These are phyloP conservation scores for Taxidea taxus DNA, from an alignment of 2,113 vertebrate genomes.

Conservation along the genomic window DNA sequence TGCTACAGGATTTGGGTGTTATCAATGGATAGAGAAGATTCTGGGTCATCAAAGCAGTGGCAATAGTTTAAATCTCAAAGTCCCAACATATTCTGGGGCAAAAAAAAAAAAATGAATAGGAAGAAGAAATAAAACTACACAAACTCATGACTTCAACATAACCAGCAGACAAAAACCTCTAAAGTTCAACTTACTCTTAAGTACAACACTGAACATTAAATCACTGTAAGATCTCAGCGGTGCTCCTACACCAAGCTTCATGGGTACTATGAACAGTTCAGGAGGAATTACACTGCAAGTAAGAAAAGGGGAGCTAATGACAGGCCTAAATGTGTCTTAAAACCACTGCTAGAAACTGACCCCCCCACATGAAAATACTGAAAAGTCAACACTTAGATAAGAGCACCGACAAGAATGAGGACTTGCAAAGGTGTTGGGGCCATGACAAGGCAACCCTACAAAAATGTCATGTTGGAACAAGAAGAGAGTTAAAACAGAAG, in stretches of 20 bases:
- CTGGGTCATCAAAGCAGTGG: neutral
- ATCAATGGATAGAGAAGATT: neutral
- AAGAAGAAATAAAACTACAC: neutral
- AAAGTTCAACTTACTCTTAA: neutral
- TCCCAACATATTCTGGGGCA: neutral
- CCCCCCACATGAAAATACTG: no score
- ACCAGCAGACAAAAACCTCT: neutral
- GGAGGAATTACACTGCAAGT: neutral
- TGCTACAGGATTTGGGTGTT: neutral
- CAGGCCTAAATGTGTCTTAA: neutral
- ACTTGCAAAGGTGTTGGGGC: neutral
- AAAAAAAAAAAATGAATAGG: neutral
- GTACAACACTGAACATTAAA: neutral
- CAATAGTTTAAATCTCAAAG: neutral
- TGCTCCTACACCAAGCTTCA: neutral
- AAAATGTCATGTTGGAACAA: neutral
- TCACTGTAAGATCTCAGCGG: no score
- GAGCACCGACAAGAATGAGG: neutral
- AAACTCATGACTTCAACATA: neutral
- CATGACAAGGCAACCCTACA: neutral
- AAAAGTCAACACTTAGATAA: neutral
- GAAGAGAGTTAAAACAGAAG: neutral
- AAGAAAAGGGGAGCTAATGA: neutral
- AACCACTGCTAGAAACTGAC: neutral
- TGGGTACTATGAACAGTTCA: neutral